A percentile compares a stretch with the other conserved stretches of the same genome.
Evolutionary conservation across 2,113 vertebrate genomes (phyloP).

Genomic region (Cyrtonyx montezumae): DNA sequence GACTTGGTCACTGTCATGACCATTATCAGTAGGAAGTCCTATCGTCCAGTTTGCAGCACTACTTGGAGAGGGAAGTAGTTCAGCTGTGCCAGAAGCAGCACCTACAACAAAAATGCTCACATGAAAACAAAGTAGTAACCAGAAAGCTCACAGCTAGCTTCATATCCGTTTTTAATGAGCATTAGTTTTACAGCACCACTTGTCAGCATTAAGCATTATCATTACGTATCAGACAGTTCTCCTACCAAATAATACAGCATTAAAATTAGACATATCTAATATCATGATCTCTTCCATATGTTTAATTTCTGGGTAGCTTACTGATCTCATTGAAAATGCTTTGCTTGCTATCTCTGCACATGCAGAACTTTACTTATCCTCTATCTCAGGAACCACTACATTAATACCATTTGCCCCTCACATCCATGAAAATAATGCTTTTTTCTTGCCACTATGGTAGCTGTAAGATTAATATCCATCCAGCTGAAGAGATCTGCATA

Average conservation of each 20-base stretch:
- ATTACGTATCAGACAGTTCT: background rate
- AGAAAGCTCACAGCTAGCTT: accelerated
- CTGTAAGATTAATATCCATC: background rate
- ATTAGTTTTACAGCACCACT: background rate
- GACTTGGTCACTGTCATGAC: constrained; percentile 96
- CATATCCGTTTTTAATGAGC: background rate
- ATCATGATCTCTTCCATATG: background rate
- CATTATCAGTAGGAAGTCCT: constrained; percentile 93
- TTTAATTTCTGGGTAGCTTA: background rate
- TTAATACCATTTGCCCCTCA: background rate
- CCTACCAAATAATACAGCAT: background rate
- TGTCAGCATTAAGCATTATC: background rate
- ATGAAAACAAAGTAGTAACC: background rate
- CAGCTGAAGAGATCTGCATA: background rate
- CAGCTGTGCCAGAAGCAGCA: constrained; percentile 85
- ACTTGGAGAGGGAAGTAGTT: constrained; percentile 93
- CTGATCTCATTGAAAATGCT: background rate
- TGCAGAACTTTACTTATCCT: background rate
- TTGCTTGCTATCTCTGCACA: background rate
- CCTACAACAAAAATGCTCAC: constrained; percentile 69
- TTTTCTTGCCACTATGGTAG: background rate
- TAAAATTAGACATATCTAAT: background rate
- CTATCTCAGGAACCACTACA: background rate
- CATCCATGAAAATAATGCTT: accelerated
- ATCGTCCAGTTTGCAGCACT: constrained; percentile 89